Evolutionary conservation across 2,797 vertebrate genomes (phyloP).

Genomic region (Lophotriccus pileatus): DNA sequence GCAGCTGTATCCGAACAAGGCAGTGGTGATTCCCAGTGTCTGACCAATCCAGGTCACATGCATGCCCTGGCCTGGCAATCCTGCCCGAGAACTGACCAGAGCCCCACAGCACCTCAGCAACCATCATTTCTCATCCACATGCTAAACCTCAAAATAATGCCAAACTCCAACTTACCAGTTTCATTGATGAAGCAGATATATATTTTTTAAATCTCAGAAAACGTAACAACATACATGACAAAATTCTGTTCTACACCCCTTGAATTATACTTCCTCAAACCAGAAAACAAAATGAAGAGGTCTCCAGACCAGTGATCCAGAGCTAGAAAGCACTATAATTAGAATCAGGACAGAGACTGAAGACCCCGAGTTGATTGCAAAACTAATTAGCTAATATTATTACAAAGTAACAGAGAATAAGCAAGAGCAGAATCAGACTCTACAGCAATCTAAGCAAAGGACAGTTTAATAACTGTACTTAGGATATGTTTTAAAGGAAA

Average conservation of each 20-base stretch:
- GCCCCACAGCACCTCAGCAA: not conserved
- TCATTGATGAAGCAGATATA: not conserved
- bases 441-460: conserved; percentile 16
- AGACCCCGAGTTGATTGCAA: conserved; percentile 1
- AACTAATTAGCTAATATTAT: conserved; percentile 48
- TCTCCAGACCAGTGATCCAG: not conserved
- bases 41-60: fast-evolving
- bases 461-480: conserved; percentile 43
- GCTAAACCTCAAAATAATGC: not conserved
- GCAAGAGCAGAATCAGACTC: conserved; percentile 1
- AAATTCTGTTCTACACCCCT: not conserved
- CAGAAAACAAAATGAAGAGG: not conserved
- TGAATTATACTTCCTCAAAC: not conserved
- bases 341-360: not conserved
- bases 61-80: not conserved
- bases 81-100: not conserved
- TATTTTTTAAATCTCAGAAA: not conserved
- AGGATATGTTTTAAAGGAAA: not conserved
- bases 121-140: not conserved
- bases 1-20: fast-evolving
- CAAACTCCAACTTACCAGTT: not conserved
- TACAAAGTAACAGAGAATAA: conserved; percentile 40
- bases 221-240: not conserved
- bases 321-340: conserved; percentile 18
- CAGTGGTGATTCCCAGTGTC: fast-evolving